Evolutionary conservation across 2,113 vertebrate genomes (phyloP).

Genomic region (Myodes glareolus): DNA sequence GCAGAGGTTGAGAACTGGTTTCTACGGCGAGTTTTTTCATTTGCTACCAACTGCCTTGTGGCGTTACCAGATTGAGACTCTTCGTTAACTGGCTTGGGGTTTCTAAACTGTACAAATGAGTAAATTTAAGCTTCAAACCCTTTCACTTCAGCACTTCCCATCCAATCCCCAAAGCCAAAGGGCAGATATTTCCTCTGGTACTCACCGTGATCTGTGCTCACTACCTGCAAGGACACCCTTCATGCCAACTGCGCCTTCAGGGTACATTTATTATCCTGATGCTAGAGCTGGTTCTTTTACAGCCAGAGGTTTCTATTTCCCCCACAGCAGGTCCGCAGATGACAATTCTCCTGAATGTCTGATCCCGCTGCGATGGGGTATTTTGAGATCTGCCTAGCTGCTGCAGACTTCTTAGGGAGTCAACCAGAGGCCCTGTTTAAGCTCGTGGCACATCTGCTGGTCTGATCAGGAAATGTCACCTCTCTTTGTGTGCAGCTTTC

Average conservation of each 20-base stretch:
- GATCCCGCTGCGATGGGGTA: background rate
- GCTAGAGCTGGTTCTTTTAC: conserved; percentile 35
- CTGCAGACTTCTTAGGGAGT: background rate
- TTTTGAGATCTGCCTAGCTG: background rate
- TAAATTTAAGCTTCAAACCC: background rate
- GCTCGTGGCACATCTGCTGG: background rate
- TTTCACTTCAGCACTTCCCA: background rate
- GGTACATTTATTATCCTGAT: background rate
- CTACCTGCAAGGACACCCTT: background rate
- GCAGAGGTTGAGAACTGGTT: background rate
- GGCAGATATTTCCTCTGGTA: background rate
- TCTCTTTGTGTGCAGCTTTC: background rate
- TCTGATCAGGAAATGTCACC: background rate
- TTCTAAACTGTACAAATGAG: background rate
- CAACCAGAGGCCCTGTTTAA: background rate
- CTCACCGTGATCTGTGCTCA: background rate
- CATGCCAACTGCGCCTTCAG: background rate
- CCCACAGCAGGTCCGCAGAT: background rate
- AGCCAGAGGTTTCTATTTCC: conserved; percentile 25
- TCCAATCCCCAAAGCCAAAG: background rate
- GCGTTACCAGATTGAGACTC: background rate
- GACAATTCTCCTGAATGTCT: background rate
- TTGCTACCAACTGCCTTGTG: background rate
- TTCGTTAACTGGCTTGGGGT: background rate
- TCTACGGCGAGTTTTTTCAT: background rate